Percentiles rank a stretch among this genome's conserved stretches.
phyloP scores from a whole-genome alignment of 2,113 vertebrate genomes.

The Nipponia nippon region DNA sequence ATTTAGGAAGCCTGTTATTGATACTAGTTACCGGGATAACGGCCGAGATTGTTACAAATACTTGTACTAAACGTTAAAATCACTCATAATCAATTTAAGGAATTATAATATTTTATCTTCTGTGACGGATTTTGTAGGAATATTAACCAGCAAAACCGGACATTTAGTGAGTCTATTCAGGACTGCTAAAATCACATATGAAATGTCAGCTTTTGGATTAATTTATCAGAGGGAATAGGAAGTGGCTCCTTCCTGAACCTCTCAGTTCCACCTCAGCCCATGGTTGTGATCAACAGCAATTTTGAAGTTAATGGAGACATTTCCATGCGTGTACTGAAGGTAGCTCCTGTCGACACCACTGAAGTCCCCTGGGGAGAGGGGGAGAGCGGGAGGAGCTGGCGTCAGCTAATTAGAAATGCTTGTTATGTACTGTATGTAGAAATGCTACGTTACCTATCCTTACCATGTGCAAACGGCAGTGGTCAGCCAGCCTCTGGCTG shows the following conservation, averaged over 20 bases:
- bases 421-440: rapidly evolving
- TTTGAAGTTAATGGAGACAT: neutral
- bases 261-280: neutral
- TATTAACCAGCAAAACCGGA: neutral
- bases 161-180: neutral
- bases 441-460: neutral
- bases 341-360: neutral
- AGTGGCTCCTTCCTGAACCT: neutral
- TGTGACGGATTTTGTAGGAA: neutral
- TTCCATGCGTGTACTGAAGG: neutral
- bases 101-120: neutral
- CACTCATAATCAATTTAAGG: neutral
- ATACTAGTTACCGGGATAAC: neutral
- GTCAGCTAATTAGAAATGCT: neutral
- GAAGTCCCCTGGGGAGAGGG: neutral
- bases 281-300: neutral
- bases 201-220: neutral
- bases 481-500: rapidly evolving
- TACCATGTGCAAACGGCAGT: rapidly evolving
- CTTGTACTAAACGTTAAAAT: neutral
- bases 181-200: neutral
- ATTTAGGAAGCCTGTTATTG: neutral
- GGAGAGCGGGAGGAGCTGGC: neutral
- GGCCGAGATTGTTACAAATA: neutral
- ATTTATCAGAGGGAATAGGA: neutral